These are phyloP conservation scores for Drosophila neocordata DNA, from an alignment of 1,140 invertebrate genomes.

Conservation along the genomic window DNA sequence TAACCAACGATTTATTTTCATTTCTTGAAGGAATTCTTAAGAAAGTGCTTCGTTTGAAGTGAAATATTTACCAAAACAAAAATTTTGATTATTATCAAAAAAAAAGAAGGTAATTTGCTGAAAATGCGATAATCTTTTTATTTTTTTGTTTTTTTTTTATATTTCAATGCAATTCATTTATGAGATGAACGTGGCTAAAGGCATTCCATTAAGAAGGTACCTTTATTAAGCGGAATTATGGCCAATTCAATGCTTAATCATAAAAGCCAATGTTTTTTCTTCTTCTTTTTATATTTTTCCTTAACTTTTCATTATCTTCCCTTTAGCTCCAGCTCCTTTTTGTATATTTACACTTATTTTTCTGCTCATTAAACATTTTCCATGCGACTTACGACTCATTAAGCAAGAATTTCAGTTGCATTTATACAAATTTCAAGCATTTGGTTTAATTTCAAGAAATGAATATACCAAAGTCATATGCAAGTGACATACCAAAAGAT, in stretches of 20 bases:
- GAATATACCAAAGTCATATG: not conserved
- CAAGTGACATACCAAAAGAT: slow-evolving; percentile 2
- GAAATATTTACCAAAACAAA: not conserved
- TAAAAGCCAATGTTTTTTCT: not conserved
- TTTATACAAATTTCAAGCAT: not conserved
- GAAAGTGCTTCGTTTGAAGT: not conserved
- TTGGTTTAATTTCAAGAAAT: not conserved
- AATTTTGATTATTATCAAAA: no score
- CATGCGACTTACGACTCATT: not conserved
- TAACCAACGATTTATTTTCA: no score
- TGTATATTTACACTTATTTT: not conserved
- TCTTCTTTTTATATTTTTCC: not conserved
- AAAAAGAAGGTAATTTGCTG: not conserved
- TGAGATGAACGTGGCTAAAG: slow-evolving; percentile 3
- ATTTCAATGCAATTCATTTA: not conserved
- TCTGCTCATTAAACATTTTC: slow-evolving; percentile 6
- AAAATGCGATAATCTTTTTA: not conserved
- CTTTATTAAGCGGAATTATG: not conserved
- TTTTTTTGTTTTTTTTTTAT: no score
- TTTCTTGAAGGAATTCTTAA: no score
- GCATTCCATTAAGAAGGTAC: not conserved
- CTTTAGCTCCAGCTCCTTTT: not conserved
- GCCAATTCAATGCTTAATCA: not conserved
- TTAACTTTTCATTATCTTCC: not conserved
- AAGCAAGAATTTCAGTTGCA: slow-evolving; percentile 1